Evolutionary conservation across 2,797 vertebrate species (phyloP).

Genomic region (Anolis apletophallus): DNA sequence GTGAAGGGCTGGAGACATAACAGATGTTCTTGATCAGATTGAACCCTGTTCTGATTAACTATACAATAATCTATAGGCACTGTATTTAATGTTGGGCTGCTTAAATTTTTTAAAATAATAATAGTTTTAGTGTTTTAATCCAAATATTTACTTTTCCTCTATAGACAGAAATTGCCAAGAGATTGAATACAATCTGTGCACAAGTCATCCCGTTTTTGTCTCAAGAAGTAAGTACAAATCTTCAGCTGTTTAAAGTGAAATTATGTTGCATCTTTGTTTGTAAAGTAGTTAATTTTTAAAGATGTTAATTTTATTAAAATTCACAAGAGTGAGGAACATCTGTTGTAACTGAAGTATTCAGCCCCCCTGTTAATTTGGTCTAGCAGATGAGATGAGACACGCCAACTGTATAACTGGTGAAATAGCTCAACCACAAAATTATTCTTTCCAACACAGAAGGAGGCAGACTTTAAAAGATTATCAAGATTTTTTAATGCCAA

Average conservation of each 20-base stretch:
- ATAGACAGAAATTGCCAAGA: conserved; percentile 98
- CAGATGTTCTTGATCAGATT: conserved; percentile 56
- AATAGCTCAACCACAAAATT: conserved; percentile 66
- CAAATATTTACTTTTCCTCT: conserved; percentile 63
- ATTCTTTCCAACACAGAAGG: conserved; percentile 49
- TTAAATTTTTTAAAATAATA: conserved; percentile 40
- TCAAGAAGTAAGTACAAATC: conserved; percentile 94
- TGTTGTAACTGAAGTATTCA: conserved; percentile 79
- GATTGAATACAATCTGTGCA: conserved; percentile 98
- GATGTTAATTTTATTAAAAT: conserved; percentile 82
- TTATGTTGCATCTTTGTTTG: conserved; percentile 84
- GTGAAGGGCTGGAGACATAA: conserved; percentile 49
- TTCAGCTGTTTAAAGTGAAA: conserved; percentile 80
- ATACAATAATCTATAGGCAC: conserved; percentile 33
- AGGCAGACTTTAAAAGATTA: conserved; percentile 60
- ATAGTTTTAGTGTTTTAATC: conserved; percentile 50
- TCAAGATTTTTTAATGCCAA: conserved; percentile 24
- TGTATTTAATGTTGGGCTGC: conserved; percentile 8
- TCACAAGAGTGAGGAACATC: conserved; percentile 80
- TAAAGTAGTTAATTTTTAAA: conserved; percentile 82
- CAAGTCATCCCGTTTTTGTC: conserved; percentile 99
- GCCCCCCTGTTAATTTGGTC: conserved; percentile 73
- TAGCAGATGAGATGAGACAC: conserved; percentile 65
- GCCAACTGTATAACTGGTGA: conserved; percentile 61
- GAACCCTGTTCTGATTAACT: conserved; percentile 12